These are phyloP conservation scores for Eupristina koningsbergeri DNA, from an alignment of 1,140 invertebrate species.

Conservation along the genomic window DNA sequence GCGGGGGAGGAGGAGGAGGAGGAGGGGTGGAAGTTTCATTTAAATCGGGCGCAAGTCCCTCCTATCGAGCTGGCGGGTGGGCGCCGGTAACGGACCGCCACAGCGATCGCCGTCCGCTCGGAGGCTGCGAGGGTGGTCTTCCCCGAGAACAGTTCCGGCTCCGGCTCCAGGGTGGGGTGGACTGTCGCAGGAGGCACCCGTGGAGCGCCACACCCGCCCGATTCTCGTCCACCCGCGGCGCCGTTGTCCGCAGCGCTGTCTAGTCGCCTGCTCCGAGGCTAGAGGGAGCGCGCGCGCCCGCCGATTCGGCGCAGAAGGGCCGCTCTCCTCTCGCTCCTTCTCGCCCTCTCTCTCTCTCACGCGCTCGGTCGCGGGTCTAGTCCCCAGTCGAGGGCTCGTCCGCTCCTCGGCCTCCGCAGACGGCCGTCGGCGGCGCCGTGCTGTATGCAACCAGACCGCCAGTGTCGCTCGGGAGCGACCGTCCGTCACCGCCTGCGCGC, in stretches of 20 bases:
- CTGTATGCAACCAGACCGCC: constrained; percentile 1
- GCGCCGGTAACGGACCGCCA: too few relatives aligned
- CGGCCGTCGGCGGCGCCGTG: constrained; percentile 9
- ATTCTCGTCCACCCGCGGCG: background rate
- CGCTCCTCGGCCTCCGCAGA: too few relatives aligned
- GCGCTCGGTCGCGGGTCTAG: background rate
- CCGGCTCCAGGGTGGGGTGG: background rate
- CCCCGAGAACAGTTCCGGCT: too few relatives aligned
- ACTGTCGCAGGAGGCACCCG: background rate
- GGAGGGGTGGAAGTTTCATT: constrained; percentile 46
- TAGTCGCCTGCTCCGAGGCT: background rate
- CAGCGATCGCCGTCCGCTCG: too few relatives aligned
- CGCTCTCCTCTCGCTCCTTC: too few relatives aligned
- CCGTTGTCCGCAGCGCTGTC: background rate
- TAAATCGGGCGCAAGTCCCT: too few relatives aligned
- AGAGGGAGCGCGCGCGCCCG: background rate
- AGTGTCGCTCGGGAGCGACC: background rate
- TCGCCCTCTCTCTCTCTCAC: too few relatives aligned
- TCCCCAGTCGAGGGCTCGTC: background rate
- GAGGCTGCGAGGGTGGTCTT: too few relatives aligned
- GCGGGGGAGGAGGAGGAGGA: background rate
- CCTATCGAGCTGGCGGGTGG: too few relatives aligned
- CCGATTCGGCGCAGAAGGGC: constrained; percentile 7
- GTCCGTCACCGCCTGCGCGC: background rate
- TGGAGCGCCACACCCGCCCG: background rate